A percentile compares a stretch with the other conserved stretches of the same genome.
These are phyloP conservation scores for Macrosiphum euphorbiae DNA, from an alignment of 2,888 invertebrate species.

Conservation along the genomic window DNA sequence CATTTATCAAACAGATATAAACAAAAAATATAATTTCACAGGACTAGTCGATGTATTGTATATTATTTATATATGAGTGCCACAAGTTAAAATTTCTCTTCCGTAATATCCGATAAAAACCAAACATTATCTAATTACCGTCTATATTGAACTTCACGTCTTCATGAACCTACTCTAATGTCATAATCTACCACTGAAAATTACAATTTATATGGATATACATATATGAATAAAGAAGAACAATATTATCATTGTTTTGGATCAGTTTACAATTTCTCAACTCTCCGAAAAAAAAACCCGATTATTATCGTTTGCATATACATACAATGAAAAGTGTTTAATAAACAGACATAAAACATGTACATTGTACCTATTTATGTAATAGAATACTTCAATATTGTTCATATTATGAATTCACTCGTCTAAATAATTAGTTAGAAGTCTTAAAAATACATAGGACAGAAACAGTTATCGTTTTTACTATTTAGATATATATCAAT, in stretches of 20 bases:
- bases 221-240: not conserved
- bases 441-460: not conserved
- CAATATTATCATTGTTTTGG: slow-evolving; percentile 22
- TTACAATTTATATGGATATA: too few relatives aligned
- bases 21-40: not conserved
- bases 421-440: not conserved
- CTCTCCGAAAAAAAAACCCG: not conserved
- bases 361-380: too few relatives aligned
- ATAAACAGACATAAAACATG: not conserved
- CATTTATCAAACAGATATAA: not conserved
- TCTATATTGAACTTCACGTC: not conserved
- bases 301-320: not conserved
- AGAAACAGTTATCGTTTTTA: not conserved
- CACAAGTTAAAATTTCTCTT: slow-evolving; percentile 24
- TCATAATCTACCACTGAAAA: not conserved
- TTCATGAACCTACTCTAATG: not conserved
- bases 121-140: not conserved
- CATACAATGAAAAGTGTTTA: not conserved
- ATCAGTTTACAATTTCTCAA: slow-evolving; percentile 23
- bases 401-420: not conserved
- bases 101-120: not conserved
- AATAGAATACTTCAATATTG: not conserved
- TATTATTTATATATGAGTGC: not conserved
- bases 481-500: not conserved
- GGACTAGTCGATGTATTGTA: not conserved